Base-by-base conservation (phyloP, 2,797 vertebrate species). In the Fistularia commersonii region DNA sequence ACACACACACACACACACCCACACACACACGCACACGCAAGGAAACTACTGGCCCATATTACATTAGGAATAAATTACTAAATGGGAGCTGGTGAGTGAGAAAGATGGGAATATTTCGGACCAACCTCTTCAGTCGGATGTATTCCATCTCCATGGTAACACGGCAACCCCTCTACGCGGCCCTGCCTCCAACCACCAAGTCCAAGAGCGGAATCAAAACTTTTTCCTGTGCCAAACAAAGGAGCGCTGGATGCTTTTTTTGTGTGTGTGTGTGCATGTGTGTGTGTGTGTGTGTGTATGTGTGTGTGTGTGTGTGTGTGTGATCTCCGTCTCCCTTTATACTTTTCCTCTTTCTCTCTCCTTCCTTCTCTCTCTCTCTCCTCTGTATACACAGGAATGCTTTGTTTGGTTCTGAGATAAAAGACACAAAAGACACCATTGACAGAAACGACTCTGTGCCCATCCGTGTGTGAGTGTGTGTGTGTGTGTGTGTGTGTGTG, bases 341-440 rank as follows among this genome's bases (percentile, higher is more conserved):
- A n/a, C 48, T 72, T 48, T 54, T 39, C 51, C 57, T 54, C 65
- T 49, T 60, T 51, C 57, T 23, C 14, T 60, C 47, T 61, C 65
- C 48, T 37, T 64, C 53, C 3, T 14, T 75, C 61, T 51, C 12
- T 59, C 55, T 51, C 64, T 66, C 56, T 71, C 71, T 61, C 57
- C 66, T 76, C 71, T 62, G 50, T 67, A 58, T 80, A 89, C 84
- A 91, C 83, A 88, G 83, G 86, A 82, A 86, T 78, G 82, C 85
- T 87, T 91, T 91, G 89, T 91, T 84, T 55, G 55, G 39, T 61
- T 61, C 74, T 23, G 64, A 85, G 82, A 88, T 88, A 85, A 89
- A 87, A 82, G 72, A 79, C 66, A 90, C 89, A 90, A 89, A 88
- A 87, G 87, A 77, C 58, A 11, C 75, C 79, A 86, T 84, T 88